Conservation (phyloP, 2,113 vertebrate genomes). For the Tapirus terrestris region DNA sequence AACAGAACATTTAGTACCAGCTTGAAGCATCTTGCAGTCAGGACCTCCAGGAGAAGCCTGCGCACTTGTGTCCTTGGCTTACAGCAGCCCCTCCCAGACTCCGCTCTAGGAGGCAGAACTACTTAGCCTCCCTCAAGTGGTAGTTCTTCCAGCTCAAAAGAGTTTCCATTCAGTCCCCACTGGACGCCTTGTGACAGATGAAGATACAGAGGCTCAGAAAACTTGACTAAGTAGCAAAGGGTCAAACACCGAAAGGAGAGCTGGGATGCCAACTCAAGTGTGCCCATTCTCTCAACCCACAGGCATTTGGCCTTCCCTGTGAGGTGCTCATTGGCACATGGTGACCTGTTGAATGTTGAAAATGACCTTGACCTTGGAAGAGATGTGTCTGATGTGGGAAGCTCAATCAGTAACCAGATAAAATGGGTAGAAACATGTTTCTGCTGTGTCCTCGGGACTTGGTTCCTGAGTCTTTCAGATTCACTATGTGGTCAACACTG, state of each 20-base stretch:
- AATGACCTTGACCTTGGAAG: not conserved
- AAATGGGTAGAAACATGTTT: not conserved
- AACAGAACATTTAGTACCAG: not conserved
- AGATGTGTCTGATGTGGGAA: not conserved
- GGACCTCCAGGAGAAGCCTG: not conserved
- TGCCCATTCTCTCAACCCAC: not conserved
- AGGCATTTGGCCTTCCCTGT: not conserved
- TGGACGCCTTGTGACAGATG: not conserved
- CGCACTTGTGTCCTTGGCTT: fast-evolving
- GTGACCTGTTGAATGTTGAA: not conserved
- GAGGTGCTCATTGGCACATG: not conserved
- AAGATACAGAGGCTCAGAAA: not conserved
- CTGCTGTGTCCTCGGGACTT: not conserved
- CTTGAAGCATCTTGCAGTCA: fast-evolving
- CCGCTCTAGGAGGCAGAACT: not conserved
- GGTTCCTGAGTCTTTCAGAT: not conserved
- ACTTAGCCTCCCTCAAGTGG: not conserved
- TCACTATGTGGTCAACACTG: not conserved
- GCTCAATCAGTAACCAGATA: not conserved
- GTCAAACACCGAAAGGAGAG: not conserved
- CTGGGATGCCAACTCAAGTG: not conserved
- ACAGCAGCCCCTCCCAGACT: not conserved
- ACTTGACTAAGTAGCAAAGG: not conserved
- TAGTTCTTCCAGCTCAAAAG: not conserved
- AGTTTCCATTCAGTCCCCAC: not conserved